Percentiles rank a stretch among this genome's conserved stretches.
These are phyloP conservation scores for Drosophila simulans DNA, from an alignment of 1,140 invertebrate species.

Conservation along the genomic window DNA sequence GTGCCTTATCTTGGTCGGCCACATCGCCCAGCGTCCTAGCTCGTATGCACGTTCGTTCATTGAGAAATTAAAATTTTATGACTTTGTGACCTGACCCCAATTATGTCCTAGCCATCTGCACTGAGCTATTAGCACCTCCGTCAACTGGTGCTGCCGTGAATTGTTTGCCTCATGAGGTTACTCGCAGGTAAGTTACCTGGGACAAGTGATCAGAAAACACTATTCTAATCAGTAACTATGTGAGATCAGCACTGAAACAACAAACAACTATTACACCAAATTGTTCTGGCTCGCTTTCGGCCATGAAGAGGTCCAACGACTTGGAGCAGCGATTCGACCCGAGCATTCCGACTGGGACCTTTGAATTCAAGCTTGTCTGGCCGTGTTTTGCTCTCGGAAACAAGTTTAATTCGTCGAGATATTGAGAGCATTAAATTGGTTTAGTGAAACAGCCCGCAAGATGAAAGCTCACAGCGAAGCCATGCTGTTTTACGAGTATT, in stretches of 20 bases:
- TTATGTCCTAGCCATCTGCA: neutral
- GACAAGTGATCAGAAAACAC: neutral
- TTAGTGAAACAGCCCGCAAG: neutral
- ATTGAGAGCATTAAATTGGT: too few species aligned
- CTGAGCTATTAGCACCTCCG: neutral
- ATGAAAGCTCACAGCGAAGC: conserved; percentile 3
- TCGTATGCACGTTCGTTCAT: conserved; percentile 2
- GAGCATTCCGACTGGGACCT: conserved; percentile 15
- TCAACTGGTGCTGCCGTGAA: conserved; percentile 5
- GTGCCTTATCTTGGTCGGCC: conserved; percentile 19
- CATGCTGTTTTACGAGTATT: neutral
- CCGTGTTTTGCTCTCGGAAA: neutral
- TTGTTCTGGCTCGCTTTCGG: conserved; percentile 13
- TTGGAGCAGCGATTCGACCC: conserved; percentile 1
- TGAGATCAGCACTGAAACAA: neutral
- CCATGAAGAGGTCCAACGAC: neutral
- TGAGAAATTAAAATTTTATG: conserved; percentile 38
- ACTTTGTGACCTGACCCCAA: conserved; percentile 59
- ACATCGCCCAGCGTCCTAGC: conserved; percentile 11
- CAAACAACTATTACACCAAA: conserved; percentile 15
- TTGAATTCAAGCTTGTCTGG: neutral
- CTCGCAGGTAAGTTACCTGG: conserved; percentile 3
- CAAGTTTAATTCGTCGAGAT: neutral
- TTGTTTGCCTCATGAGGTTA: neutral
- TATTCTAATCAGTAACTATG: conserved; percentile 9